Conservation (phyloP, 1,140 invertebrate genomes). For the Manduca sexta region DNA sequence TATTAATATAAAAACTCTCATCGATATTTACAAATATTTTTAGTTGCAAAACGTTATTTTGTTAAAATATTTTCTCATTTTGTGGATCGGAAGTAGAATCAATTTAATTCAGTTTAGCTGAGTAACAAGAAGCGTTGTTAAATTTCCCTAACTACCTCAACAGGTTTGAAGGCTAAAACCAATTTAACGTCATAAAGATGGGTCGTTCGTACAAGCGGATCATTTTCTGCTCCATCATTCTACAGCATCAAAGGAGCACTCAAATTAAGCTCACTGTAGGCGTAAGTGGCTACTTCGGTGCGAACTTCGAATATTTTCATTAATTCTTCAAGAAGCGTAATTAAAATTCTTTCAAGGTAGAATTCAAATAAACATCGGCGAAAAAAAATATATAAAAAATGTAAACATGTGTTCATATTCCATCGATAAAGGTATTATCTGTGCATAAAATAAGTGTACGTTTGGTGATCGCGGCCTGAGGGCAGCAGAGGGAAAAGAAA, state of each 20-base stretch:
- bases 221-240: conserved; percentile 39
- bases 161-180: conserved; percentile 28
- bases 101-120: conserved; percentile 1
- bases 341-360: too few relatives aligned
- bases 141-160: conserved; percentile 22
- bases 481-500: conserved; percentile 36
- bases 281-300: conserved; percentile 21
- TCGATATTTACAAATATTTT: too few relatives aligned
- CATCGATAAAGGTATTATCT: too few relatives aligned
- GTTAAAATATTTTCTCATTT: not conserved
- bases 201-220: conserved; percentile 25
- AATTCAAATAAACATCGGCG: not conserved
- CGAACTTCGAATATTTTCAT: not conserved
- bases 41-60: too few relatives aligned
- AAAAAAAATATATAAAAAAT: not conserved
- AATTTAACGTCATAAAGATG: conserved; percentile 34
- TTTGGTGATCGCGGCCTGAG: conserved; percentile 9
- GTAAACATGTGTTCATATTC: too few relatives aligned
- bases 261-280: conserved; percentile 27
- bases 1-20: too few relatives aligned
- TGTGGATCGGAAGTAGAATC: not conserved
- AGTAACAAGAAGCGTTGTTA: conserved; percentile 3
- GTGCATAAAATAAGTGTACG: conserved; percentile 1
- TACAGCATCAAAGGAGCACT: conserved; percentile 32
- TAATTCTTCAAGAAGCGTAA: not conserved